These are phyloP conservation scores for Protophormia terraenovae DNA, from an alignment of 2,888 invertebrate genomes.

Conservation along the genomic window DNA sequence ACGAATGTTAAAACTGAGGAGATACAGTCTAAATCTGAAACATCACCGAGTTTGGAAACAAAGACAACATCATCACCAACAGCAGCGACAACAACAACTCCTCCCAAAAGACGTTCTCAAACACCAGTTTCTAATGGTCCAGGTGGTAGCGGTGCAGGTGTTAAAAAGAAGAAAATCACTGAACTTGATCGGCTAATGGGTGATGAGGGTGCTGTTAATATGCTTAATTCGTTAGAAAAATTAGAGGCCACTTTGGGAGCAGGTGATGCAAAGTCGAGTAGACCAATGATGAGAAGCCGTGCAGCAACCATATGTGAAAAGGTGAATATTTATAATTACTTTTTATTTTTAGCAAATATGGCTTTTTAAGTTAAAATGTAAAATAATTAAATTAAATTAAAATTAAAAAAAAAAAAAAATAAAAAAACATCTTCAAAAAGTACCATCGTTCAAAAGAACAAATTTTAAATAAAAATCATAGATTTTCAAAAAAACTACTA, in stretches of 20 bases:
- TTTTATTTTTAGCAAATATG: too few species aligned
- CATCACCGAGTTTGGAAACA: not conserved
- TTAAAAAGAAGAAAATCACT: conserved; percentile 83
- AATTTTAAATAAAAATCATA: too few species aligned
- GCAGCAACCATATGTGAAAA: conserved; percentile 74
- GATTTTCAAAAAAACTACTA: too few species aligned
- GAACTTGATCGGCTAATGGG: conserved; percentile 90
- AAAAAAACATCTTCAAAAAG: too few species aligned
- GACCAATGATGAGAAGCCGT: conserved; percentile 77
- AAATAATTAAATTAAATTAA: too few species aligned
- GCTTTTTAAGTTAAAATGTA: too few species aligned
- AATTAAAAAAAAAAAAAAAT: too few species aligned
- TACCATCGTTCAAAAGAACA: too few species aligned
- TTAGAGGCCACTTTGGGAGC: conserved; percentile 65
- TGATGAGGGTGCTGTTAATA: conserved; percentile 93
- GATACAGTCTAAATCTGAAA: not conserved
- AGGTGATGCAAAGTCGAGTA: conserved; percentile 67
- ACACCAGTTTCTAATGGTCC: conserved; percentile 74
- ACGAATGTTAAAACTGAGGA: conserved; percentile 44
- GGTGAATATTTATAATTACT: conserved; percentile 65
- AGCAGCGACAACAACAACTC: too few species aligned
- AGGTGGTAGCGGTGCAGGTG: not conserved
- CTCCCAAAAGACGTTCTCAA: conserved; percentile 74
- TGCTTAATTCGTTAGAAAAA: conserved; percentile 89
- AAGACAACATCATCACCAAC: not conserved